A percentile compares a stretch with the other conserved stretches of the same genome.
phyloP scores from a whole-genome alignment of 1,140 invertebrate genomes.

The Chironomus tepperi region DNA sequence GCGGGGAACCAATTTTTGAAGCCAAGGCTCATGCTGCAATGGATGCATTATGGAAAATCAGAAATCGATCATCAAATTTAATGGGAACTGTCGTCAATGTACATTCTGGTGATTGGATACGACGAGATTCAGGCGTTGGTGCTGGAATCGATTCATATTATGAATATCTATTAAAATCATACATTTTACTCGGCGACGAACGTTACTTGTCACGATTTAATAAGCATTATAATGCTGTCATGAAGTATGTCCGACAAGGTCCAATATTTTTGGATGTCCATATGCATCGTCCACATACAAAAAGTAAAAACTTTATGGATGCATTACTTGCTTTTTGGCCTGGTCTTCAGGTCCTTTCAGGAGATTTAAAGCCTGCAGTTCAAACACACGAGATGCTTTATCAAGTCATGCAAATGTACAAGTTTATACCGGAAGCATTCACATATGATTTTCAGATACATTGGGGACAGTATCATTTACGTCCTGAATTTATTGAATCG shows the following conservation, averaged over 20 bases:
- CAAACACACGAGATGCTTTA: constrained; percentile 96
- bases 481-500: constrained; percentile 96
- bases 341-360: constrained; percentile 78
- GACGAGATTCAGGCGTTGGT: constrained; percentile 93
- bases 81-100: constrained; percentile 93
- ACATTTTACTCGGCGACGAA: constrained; percentile 75
- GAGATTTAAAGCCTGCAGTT: constrained; percentile 91
- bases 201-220: constrained; percentile 89
- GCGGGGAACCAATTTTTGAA: constrained; percentile 88
- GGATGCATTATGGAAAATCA: constrained; percentile 91
- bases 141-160: constrained; percentile 99
- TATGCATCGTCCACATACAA: constrained; percentile 94
- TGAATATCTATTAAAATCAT: constrained; percentile 94
- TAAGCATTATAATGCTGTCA: constrained; percentile 93
- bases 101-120: constrained; percentile 95
- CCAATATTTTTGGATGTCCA: constrained; percentile 95
- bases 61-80: constrained; percentile 83
- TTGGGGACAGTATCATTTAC: constrained; percentile 93
- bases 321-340: constrained; percentile 96
- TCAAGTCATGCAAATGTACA: constrained; percentile 93
- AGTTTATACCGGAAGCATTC: constrained; percentile 96
- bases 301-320: constrained; percentile 96
- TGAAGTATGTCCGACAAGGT: constrained; percentile 95
- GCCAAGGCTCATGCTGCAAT: constrained; percentile 91
- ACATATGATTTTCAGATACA: constrained; percentile 93